Evolutionary conservation across 2,113 vertebrate genomes (phyloP).

Genomic region (Poecilia latipinna): DNA sequence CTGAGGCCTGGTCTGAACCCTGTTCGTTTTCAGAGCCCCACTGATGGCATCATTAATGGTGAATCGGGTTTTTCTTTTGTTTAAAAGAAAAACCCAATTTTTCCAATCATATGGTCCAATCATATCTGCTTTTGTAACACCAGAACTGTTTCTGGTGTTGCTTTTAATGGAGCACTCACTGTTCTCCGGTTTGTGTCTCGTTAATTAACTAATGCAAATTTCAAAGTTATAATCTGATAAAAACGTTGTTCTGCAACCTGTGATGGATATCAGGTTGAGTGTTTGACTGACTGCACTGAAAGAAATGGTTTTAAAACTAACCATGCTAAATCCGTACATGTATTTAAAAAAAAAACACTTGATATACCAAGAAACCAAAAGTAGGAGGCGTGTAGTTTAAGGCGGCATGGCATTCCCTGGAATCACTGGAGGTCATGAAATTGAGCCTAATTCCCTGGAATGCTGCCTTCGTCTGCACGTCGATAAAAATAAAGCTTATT

Average conservation of each 20-base stretch:
- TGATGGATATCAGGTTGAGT: no score
- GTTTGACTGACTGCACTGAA: no score
- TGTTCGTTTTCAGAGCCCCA: neutral
- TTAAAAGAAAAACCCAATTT: no score
- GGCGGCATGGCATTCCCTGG: conserved; percentile 60
- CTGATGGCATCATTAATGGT: neutral
- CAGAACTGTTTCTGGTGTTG: neutral
- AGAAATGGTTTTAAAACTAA: no score
- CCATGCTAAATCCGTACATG: neutral
- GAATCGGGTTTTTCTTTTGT: neutral
- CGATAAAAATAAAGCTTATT: conserved; percentile 81
- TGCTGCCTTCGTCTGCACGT: conserved; percentile 75
- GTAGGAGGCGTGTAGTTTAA: conserved; percentile 23
- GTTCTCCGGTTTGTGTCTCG: no score
- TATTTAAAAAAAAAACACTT: neutral
- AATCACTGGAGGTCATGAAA: conserved; percentile 79
- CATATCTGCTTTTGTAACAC: neutral
- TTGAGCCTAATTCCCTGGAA: conserved; percentile 81
- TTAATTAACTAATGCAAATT: no score
- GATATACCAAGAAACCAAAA: conserved; percentile 15
- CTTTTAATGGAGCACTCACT: no score
- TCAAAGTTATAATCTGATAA: no score
- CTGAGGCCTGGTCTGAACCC: no score
- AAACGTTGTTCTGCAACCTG: no score
- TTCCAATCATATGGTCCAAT: no score